Evolutionary conservation across 2,113 vertebrate species (phyloP), one percentile per base, ranked within the genome.

Genomic region (Grus americana): DNA sequence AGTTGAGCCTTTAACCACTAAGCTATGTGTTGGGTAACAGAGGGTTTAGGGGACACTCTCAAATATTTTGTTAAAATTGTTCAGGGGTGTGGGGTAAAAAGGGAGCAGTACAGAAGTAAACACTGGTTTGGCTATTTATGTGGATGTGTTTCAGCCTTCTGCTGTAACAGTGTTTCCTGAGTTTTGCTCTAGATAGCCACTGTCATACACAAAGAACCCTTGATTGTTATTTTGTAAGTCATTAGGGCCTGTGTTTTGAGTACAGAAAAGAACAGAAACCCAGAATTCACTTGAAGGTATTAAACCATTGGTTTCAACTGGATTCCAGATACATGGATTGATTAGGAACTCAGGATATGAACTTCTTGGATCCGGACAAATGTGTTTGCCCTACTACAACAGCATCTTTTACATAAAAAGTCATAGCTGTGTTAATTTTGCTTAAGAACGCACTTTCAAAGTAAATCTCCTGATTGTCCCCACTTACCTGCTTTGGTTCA

Each of bases 81-180:
- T 70, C 3, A 1, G 7, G 26, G 13, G 0, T 22, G 5, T 20
- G 16, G 12, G 13, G 58, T 3, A 6, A 87, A 86, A 61, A 1
- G 0, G 16, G 21, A 78, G 44, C 59, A 70, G 13, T 14, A 36
- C 13, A 32, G 71, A 86, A 59, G 19, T n/a, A 23, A 72, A 20
- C 10, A 17, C 8, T n/a, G 8, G 12, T 59, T 90, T 67, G 52
- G 11, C 27, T 34, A 21, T 50, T 78, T 8, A 27, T 13, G 26
- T 24, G 55, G 36, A 32, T 62, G 16, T 5, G 7, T 66, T 68
- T 61, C 22, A 85, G 32, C 44, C n/a, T 49, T 42, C 49, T 49
- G 49, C 32, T 63, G 32, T 63, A 79, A 49, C 21, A 52, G 10
- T 0, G 1, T 34, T 55, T 68, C 59, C 63, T 4, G 29, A 66